A percentile compares a stretch with the other conserved stretches of the same genome.
Evolutionary conservation across 2,797 vertebrate genomes (phyloP).

Genomic region (Muscicapa comitata): DNA sequence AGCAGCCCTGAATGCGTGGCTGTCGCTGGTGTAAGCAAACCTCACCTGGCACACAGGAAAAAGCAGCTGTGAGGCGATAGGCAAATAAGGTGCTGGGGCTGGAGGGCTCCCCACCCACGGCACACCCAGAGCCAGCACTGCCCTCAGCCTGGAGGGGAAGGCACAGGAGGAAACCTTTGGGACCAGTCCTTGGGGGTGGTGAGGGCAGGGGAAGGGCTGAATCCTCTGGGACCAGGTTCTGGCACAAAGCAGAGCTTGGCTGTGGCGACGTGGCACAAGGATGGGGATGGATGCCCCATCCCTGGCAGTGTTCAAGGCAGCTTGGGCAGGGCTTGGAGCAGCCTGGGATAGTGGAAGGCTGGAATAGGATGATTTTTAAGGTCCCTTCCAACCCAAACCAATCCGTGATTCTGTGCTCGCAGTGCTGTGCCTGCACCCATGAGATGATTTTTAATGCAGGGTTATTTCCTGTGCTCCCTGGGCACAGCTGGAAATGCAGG

Average conservation of each 20-base stretch:
- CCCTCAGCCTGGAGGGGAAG: fast-evolving
- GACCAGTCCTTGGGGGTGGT: neutral
- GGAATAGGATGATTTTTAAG: too few species aligned
- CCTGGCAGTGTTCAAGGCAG: neutral
- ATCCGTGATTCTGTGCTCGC: neutral
- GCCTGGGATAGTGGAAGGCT: neutral
- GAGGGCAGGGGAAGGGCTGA: neutral
- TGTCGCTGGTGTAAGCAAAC: neutral
- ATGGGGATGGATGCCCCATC: neutral
- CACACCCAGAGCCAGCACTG: neutral
- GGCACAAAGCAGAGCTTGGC: neutral
- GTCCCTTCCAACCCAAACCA: neutral
- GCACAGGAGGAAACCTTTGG: neutral
- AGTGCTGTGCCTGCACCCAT: fast-evolving
- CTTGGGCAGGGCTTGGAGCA: neutral
- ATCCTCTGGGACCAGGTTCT: fast-evolving
- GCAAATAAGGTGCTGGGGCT: neutral
- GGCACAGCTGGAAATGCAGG: neutral
- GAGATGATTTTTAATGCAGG: neutral
- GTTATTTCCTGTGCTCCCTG: neutral
- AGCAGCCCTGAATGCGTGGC: neutral
- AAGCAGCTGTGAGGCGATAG: constrained; percentile 4
- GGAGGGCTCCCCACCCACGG: neutral
- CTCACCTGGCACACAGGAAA: neutral
- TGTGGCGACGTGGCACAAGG: fast-evolving